These are phyloP conservation scores for Bugula neritina DNA, from an alignment of 2,888 invertebrate species.

Conservation along the genomic window DNA sequence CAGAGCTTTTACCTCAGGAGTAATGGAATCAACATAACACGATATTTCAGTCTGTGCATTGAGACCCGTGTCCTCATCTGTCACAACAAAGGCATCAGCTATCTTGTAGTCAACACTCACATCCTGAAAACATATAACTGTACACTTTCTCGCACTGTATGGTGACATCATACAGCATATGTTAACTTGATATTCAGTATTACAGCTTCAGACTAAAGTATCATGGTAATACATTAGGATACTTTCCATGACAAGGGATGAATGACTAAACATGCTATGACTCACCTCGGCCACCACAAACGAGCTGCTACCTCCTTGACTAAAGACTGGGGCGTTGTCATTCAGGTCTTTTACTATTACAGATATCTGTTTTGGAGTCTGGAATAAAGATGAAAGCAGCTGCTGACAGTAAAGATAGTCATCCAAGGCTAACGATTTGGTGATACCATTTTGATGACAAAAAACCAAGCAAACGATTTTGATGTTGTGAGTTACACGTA, in stretches of 20 bases:
- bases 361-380: slow-evolving; percentile 4
- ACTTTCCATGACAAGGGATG: too few relatives aligned
- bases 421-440: too few relatives aligned
- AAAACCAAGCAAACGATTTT: too few relatives aligned
- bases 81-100: slow-evolving; percentile 1
- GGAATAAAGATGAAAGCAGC: neutral
- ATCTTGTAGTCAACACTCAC: neutral
- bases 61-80: neutral
- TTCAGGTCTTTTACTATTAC: slow-evolving; percentile 4
- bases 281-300: slow-evolving; percentile 18
- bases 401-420: too few relatives aligned
- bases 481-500: too few relatives aligned
- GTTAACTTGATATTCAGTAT: too few relatives aligned
- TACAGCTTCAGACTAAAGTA: too few relatives aligned
- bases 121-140: too few relatives aligned
- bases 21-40: neutral
- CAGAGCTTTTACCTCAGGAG: neutral
- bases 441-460: too few relatives aligned
- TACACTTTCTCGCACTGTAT: neutral
- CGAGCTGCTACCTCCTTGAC: slow-evolving; percentile 22
- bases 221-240: too few relatives aligned
- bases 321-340: slow-evolving; percentile 10
- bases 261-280: too few relatives aligned
- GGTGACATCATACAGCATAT: neutral
- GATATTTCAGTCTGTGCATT: slow-evolving; percentile 18